Percentiles rank a stretch among this genome's conserved stretches.
Evolutionary conservation across 2,888 invertebrate genomes (phyloP).

Genomic region (Phrixothrix hirtus): DNA sequence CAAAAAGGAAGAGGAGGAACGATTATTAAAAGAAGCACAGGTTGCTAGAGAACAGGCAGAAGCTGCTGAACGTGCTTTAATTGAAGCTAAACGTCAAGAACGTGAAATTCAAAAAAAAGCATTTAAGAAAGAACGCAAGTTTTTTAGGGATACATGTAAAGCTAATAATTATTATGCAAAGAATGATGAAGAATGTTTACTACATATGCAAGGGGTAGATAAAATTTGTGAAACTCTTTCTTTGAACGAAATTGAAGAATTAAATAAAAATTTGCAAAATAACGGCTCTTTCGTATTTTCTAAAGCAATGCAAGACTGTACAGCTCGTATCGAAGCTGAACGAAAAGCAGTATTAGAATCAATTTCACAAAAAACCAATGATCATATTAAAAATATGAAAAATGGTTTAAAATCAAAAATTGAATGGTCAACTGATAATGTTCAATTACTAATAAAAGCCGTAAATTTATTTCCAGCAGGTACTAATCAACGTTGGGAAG

Average conservation of each 20-base stretch:
- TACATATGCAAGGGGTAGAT: slow-evolving; percentile 90
- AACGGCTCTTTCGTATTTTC: slow-evolving; percentile 70
- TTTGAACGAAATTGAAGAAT: slow-evolving; percentile 71
- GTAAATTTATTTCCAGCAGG: slow-evolving; percentile 98
- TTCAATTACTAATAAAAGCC: slow-evolving; percentile 91
- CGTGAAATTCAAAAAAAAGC: slow-evolving; percentile 83
- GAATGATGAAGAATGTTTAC: slow-evolving; percentile 72
- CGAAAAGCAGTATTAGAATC: slow-evolving; percentile 64
- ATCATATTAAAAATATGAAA: slow-evolving; percentile 50
- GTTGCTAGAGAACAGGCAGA: slow-evolving; percentile 77
- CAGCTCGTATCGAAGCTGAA: slow-evolving; percentile 78
- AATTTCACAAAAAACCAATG: slow-evolving; percentile 56
- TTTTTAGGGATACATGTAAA: slow-evolving; percentile 77
- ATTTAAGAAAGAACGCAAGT: slow-evolving; percentile 84
- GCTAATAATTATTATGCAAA: slow-evolving; percentile 78
- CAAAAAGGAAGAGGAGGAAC: slow-evolving; percentile 81
- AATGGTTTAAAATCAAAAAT: slow-evolving; percentile 59
- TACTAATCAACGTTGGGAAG: slow-evolving; percentile 91
- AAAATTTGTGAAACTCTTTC: slow-evolving; percentile 84
- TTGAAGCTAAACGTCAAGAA: slow-evolving; percentile 82
- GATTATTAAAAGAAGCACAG: slow-evolving; percentile 72
- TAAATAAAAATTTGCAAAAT: slow-evolving; percentile 70
- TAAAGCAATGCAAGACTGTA: slow-evolving; percentile 69
- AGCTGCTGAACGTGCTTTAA: slow-evolving; percentile 78
- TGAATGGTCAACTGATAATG: slow-evolving; percentile 83